Evolutionary conservation across 1,140 invertebrate species (phyloP).

Genomic region (Whitmania pigra): DNA sequence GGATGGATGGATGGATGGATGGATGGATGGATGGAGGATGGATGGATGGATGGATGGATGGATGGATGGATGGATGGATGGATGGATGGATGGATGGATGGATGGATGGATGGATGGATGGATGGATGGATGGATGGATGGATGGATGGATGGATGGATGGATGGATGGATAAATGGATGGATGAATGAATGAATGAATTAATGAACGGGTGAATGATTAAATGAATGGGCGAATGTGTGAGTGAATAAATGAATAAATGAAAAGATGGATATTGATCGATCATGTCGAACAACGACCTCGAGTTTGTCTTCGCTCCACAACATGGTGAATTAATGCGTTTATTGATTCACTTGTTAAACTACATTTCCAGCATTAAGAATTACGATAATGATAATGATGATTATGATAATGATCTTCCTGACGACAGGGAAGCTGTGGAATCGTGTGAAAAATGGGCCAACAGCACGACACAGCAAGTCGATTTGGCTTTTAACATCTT

Average conservation of each 20-base stretch:
- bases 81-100: neutral
- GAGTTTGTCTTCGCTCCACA: too few species aligned
- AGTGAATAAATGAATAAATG: neutral
- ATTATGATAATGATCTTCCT: too few species aligned
- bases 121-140: neutral
- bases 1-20: too few species aligned
- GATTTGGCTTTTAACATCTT: conserved; percentile 99
- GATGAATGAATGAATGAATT: too few species aligned
- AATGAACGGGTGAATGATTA: too few species aligned
- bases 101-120: neutral
- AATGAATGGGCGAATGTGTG: neutral
- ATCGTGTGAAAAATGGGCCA: conserved; percentile 59
- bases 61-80: neutral
- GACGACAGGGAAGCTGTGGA: conserved; percentile 52
- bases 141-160: neutral
- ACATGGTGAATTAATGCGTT: too few species aligned
- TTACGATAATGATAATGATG: too few species aligned
- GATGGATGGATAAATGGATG: too few species aligned
- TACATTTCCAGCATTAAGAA: too few species aligned
- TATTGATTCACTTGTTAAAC: too few species aligned
- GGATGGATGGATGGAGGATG: too few species aligned
- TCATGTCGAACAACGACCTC: too few species aligned
- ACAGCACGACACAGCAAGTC: conserved; percentile 99
- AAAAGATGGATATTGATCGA: neutral
- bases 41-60: neutral